Evolutionary conservation across 2,113 vertebrate species (phyloP).

Genomic region (Sialia sialis): DNA sequence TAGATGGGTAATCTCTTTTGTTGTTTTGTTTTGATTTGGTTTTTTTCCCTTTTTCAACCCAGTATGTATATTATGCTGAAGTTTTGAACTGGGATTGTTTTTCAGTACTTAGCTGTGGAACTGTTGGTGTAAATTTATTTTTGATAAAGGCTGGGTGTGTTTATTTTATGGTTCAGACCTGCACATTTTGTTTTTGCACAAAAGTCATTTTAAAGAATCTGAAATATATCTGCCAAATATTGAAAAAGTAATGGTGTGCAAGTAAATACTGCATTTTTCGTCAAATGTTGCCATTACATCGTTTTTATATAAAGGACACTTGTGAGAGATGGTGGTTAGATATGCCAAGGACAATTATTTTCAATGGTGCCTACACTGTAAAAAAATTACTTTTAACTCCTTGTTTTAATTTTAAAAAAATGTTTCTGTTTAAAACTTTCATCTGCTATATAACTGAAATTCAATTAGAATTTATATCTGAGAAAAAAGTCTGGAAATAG

Average conservation of each 20-base stretch:
- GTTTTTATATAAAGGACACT: slow-evolving; percentile 66
- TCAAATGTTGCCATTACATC: slow-evolving; percentile 70
- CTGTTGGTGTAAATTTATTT: slow-evolving; percentile 75
- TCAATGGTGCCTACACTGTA: slow-evolving; percentile 76
- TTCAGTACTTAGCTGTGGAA: slow-evolving; percentile 72
- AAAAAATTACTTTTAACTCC: slow-evolving; percentile 69
- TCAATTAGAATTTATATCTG: slow-evolving; percentile 73
- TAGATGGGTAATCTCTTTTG: slow-evolving; percentile 55
- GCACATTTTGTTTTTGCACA: slow-evolving; percentile 74
- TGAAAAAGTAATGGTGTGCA: slow-evolving; percentile 64
- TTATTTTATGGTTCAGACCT: slow-evolving; percentile 74
- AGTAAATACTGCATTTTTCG: slow-evolving; percentile 52
- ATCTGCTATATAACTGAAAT: slow-evolving; percentile 70
- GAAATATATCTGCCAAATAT: slow-evolving; percentile 75
- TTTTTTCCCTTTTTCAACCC: slow-evolving; percentile 51
- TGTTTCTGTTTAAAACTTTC: slow-evolving; percentile 70
- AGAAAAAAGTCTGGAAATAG: slow-evolving; percentile 73
- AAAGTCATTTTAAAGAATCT: slow-evolving; percentile 66
- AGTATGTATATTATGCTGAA: slow-evolving; percentile 77
- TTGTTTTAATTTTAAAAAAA: slow-evolving; percentile 75
- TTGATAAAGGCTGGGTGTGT: slow-evolving; percentile 71
- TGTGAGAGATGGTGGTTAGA: slow-evolving; percentile 63
- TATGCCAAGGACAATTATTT: slow-evolving; percentile 75
- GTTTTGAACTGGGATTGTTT: slow-evolving; percentile 70
- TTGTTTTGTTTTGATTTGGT: not conserved